Conservation (phyloP, 2,888 invertebrate species). For the Nectonema munidae region DNA sequence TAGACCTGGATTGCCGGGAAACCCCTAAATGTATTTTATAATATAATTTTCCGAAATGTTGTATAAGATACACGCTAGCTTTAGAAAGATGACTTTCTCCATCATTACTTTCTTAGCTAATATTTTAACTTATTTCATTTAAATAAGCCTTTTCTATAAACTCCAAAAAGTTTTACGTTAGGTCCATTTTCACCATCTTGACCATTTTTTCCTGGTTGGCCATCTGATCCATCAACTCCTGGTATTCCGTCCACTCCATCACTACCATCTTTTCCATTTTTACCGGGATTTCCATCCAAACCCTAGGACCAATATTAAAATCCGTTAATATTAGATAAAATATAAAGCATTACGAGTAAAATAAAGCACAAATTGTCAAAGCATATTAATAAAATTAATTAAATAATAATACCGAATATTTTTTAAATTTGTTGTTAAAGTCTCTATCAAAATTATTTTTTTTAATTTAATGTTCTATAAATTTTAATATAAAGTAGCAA, state of each 20-base stretch:
- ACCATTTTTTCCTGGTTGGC: conserved; percentile 8
- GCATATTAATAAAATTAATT: too few relatives aligned
- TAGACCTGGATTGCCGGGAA: conserved; percentile 1
- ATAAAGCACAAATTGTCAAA: not conserved
- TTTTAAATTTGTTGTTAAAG: too few relatives aligned
- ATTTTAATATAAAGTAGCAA: too few relatives aligned
- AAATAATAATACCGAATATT: too few relatives aligned
- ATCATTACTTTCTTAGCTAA: too few relatives aligned
- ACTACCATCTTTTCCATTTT: conserved; percentile 11
- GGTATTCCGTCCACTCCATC: conserved; percentile 8
- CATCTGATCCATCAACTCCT: conserved; percentile 11
- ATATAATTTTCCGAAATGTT: too few relatives aligned
- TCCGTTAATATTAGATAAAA: not conserved
- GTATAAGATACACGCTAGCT: too few relatives aligned
- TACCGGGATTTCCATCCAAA: conserved; percentile 2
- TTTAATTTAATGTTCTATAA: too few relatives aligned
- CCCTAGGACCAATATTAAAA: conserved; percentile 8
- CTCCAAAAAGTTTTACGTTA: conserved; percentile 1
- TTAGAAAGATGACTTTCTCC: too few relatives aligned
- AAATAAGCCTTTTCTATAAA: not conserved
- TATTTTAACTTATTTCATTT: too few relatives aligned
- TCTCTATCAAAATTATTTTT: too few relatives aligned
- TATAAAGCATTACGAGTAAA: not conserved
- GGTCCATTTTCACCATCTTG: conserved; percentile 10
- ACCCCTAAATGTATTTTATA: too few relatives aligned